phyloP scores from a whole-genome alignment of 1,140 invertebrate species.

The Amphibalanus amphitrite region DNA sequence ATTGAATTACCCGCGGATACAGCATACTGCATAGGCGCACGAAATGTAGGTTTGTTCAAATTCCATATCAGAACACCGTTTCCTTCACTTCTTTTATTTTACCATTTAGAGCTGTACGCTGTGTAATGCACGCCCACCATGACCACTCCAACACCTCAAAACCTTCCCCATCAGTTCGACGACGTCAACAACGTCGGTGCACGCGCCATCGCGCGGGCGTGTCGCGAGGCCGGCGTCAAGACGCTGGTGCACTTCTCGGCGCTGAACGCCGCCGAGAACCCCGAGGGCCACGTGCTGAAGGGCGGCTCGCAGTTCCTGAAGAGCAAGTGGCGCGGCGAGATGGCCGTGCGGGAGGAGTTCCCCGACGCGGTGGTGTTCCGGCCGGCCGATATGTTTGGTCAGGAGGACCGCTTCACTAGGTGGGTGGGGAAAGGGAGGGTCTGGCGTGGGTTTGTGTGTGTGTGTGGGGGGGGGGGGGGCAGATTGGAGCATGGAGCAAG shows the following conservation, averaged over 20 bases:
- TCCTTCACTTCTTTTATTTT: too few species aligned
- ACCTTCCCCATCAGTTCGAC: background rate
- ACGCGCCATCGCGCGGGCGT: slow-evolving; percentile 21
- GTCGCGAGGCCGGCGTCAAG: slow-evolving; percentile 21
- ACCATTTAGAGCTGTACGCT: too few species aligned
- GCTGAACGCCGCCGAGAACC: slow-evolving; percentile 20
- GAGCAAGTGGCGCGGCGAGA: slow-evolving; percentile 65
- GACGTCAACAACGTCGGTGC: slow-evolving; percentile 9
- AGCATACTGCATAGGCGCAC: too few species aligned
- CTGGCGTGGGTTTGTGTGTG: too few species aligned
- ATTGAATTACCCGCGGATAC: too few species aligned
- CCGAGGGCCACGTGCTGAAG: slow-evolving; percentile 27
- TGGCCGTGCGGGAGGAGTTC: slow-evolving; percentile 79
- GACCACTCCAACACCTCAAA: too few species aligned
- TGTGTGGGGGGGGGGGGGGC: too few species aligned
- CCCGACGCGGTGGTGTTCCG: slow-evolving; percentile 87
- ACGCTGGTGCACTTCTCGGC: slow-evolving; percentile 23
- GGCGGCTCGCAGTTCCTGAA: slow-evolving; percentile 47
- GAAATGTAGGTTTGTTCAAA: too few species aligned
- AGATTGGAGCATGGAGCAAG: too few species aligned
- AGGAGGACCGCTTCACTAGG: slow-evolving; percentile 64
- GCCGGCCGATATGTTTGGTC: slow-evolving; percentile 77
- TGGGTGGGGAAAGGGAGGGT: too few species aligned
- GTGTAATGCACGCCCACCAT: too few species aligned
- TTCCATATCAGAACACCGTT: too few species aligned